A percentile compares a stretch with the other conserved stretches of the same genome.
Conservation (phyloP, 1,140 invertebrate species). For the Leptinotarsa undecemlineata region DNA sequence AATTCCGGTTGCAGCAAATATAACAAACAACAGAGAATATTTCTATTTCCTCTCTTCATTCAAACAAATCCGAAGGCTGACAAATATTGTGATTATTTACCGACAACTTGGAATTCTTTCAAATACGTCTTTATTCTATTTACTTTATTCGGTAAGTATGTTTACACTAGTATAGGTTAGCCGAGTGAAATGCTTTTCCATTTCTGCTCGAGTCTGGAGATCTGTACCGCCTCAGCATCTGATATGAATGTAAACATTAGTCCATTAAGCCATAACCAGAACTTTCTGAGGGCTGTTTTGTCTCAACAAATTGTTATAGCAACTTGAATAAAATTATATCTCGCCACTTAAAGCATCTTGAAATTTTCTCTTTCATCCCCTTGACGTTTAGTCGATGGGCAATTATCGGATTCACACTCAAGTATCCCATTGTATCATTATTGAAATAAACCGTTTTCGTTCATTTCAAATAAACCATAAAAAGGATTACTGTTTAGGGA, state of each 20-base stretch:
- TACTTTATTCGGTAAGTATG: slow-evolving; percentile 30
- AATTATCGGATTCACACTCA: slow-evolving; percentile 1
- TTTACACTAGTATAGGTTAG: slow-evolving; percentile 25
- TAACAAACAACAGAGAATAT: neutral
- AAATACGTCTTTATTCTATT: slow-evolving; percentile 27
- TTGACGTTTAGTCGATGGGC: neutral
- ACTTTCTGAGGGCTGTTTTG: slow-evolving; percentile 20
- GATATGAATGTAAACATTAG: slow-evolving; percentile 41
- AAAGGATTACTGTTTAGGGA: no score
- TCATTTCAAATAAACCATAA: no score
- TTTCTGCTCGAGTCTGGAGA: slow-evolving; percentile 22
- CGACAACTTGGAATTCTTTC: slow-evolving; percentile 28
- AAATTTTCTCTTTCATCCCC: slow-evolving; percentile 16
- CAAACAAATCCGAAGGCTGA: slow-evolving; percentile 24
- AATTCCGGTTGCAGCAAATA: neutral
- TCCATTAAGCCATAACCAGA: slow-evolving; percentile 36
- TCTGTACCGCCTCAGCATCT: slow-evolving; percentile 25
- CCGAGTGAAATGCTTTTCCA: slow-evolving; percentile 24
- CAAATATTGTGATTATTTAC: slow-evolving; percentile 29
- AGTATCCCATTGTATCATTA: no score
- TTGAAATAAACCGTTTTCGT: no score
- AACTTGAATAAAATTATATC: neutral
- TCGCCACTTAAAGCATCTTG: neutral
- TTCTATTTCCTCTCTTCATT: slow-evolving; percentile 2
- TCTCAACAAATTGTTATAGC: slow-evolving; percentile 13